Conservation (phyloP, 1,140 invertebrate species). For the Hestina assimilis region DNA sequence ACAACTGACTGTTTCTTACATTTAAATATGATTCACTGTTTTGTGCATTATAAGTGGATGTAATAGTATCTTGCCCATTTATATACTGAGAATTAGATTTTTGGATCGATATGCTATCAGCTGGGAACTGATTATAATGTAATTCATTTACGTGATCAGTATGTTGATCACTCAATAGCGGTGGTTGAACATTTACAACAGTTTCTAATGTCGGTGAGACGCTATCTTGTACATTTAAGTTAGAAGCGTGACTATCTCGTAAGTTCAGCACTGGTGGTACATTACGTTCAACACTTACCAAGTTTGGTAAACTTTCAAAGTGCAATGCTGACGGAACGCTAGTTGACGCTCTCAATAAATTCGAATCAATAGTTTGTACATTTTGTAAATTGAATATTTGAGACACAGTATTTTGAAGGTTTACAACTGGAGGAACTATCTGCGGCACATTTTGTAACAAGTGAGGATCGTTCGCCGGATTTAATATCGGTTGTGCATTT, state of each 20-base stretch:
- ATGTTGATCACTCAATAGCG: not conserved
- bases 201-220: not conserved
- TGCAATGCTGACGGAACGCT: too few species aligned
- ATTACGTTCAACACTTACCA: too few species aligned
- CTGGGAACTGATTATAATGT: not conserved
- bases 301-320: too few species aligned
- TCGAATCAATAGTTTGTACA: not conserved
- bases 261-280: not conserved
- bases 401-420: not conserved
- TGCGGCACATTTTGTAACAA: not conserved
- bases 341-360: too few species aligned
- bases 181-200: not conserved
- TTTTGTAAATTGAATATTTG: not conserved
- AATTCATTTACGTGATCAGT: not conserved
- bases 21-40: not conserved
- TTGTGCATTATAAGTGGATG: not conserved
- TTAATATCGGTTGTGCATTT: not conserved
- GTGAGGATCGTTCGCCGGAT: not conserved
- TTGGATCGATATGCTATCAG: not conserved
- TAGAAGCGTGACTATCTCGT: not conserved
- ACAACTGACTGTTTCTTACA: not conserved
- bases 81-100: not conserved
- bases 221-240: not conserved
- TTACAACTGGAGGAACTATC: not conserved
- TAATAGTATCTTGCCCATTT: too few species aligned